Conservation (phyloP, 35 echinoderm and acorn worm genomes). For the Amphiura filiformis region DNA sequence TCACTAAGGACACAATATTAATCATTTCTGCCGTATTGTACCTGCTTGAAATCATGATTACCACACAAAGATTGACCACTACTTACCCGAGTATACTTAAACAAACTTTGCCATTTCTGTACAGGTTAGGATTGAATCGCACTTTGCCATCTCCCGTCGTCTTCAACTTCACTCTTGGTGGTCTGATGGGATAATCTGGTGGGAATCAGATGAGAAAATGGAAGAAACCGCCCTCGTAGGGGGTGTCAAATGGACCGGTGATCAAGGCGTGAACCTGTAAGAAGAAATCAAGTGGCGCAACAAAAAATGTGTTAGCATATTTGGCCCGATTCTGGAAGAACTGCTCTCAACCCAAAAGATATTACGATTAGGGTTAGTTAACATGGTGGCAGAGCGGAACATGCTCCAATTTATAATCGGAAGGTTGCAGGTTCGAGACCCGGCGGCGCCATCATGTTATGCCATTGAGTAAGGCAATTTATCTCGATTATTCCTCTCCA, state of each 20-base stretch:
- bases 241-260: conserved; percentile 94
- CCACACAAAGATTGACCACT: no score
- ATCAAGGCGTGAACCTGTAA: conserved; percentile 88
- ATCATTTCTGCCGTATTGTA: no score
- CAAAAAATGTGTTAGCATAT: no score
- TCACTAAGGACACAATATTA: no score
- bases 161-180: conserved; percentile 79
- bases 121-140: conserved; percentile 91
- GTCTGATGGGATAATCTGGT: conserved; percentile 91
- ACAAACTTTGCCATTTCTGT: conserved; percentile 90
- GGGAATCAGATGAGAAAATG: conserved; percentile 89
- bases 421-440: no score
- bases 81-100: conserved; percentile 94
- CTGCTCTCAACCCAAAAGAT: neutral
- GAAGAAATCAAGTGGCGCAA: conserved; percentile 32
- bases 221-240: conserved; percentile 96
- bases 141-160: conserved; percentile 82
- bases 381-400: no score
- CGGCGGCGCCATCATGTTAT: no score
- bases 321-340: neutral
- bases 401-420: no score
- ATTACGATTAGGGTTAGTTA: no score
- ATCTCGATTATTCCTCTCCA: no score
- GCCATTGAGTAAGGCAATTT: no score
- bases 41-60: no score